These are phyloP conservation scores for Dascyllus trimaculatus DNA, from an alignment of 2,113 vertebrate species.

Conservation along the genomic window DNA sequence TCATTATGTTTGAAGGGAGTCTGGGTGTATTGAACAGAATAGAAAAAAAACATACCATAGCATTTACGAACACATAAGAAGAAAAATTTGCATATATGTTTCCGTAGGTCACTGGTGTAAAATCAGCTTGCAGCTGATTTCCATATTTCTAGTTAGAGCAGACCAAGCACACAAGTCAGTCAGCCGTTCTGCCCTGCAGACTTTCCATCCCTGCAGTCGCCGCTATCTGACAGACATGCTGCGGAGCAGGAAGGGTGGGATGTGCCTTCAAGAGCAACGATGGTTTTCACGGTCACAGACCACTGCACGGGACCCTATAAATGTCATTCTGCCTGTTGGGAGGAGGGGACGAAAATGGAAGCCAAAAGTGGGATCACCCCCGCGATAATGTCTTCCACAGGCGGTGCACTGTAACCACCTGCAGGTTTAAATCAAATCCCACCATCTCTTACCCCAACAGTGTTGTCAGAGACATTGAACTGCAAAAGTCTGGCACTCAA, in stretches of 20 bases:
- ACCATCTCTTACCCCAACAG: slow-evolving; percentile 35
- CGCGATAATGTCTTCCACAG: slow-evolving; percentile 75
- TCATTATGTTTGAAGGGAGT: background rate
- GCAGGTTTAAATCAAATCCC: slow-evolving; percentile 72
- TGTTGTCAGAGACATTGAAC: slow-evolving; percentile 47
- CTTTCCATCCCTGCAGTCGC: slow-evolving; percentile 40
- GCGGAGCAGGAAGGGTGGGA: slow-evolving; percentile 53
- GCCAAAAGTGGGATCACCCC: slow-evolving; percentile 52
- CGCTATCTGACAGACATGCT: slow-evolving; percentile 55
- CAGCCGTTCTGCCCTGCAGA: slow-evolving; percentile 39
- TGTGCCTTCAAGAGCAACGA: slow-evolving; percentile 57
- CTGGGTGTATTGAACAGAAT: background rate
- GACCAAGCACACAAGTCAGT: slow-evolving; percentile 41
- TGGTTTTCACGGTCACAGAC: slow-evolving; percentile 75
- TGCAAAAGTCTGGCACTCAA: slow-evolving; percentile 36
- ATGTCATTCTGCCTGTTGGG: slow-evolving; percentile 64
- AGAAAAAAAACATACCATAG: slow-evolving; percentile 1
- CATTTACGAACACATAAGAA: slow-evolving; percentile 3
- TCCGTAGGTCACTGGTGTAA: slow-evolving; percentile 17
- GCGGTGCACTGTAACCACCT: slow-evolving; percentile 68
- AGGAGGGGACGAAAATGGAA: slow-evolving; percentile 45
- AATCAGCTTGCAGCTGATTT: slow-evolving; percentile 51
- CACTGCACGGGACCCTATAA: slow-evolving; percentile 71
- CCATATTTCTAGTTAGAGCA: slow-evolving; percentile 49
- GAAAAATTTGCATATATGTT: slow-evolving; percentile 16